phyloP scores from a whole-genome alignment of 2,888 invertebrate species.

The Glaucopsyche alexis region DNA sequence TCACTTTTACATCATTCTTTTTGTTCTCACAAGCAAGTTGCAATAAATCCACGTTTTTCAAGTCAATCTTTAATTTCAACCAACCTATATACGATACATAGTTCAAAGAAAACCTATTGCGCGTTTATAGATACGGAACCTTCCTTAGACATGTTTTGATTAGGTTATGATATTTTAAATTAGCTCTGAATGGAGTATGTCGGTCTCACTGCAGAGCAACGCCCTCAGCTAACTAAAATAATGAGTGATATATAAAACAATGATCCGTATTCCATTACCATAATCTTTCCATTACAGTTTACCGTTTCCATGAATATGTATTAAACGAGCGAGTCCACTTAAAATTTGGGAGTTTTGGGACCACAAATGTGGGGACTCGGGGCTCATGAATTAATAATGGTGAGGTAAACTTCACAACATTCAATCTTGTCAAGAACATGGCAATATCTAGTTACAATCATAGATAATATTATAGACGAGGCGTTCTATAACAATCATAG shows the following conservation, averaged over 20 bases:
- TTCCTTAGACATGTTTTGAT: too few relatives aligned
- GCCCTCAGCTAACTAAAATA: background rate
- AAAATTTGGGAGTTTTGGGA: slow-evolving; percentile 16
- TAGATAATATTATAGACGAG: too few relatives aligned
- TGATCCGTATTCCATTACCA: slow-evolving; percentile 16
- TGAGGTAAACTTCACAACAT: background rate
- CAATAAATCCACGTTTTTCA: too few relatives aligned
- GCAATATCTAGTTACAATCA: background rate
- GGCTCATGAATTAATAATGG: slow-evolving; percentile 11
- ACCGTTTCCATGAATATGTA: slow-evolving; percentile 19
- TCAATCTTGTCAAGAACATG: background rate
- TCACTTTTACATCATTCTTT: background rate
- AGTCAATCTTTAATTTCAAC: background rate
- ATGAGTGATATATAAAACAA: slow-evolving; percentile 8
- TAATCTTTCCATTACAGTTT: slow-evolving; percentile 26
- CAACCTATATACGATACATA: too few relatives aligned
- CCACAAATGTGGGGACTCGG: background rate
- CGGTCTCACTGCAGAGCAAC: background rate
- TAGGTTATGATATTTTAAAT: too few relatives aligned
- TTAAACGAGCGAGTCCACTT: slow-evolving; percentile 1
- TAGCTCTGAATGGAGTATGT: too few relatives aligned
- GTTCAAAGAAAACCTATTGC: too few relatives aligned
- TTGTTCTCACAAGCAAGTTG: background rate
- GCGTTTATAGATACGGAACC: too few relatives aligned
- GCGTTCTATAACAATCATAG: too few relatives aligned